Conservation (phyloP, 1,140 invertebrate species). For the Cyrtorhinus lividipennis region DNA sequence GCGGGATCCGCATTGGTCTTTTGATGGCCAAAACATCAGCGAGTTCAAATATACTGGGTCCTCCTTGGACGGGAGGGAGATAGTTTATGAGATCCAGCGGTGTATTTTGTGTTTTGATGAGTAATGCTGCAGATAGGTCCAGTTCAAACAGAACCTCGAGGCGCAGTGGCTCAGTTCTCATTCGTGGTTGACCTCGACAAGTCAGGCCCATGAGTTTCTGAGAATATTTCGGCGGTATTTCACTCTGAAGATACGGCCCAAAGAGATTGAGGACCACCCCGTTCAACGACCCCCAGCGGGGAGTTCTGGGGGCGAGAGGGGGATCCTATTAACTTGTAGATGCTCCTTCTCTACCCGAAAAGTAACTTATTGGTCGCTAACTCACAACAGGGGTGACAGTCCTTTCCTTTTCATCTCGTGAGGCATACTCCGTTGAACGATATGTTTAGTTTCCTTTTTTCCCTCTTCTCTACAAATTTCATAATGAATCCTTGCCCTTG, state of each 20-base stretch:
- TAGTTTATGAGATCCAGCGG: too few species aligned
- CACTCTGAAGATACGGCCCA: not conserved
- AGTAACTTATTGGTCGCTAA: not conserved
- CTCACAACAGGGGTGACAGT: not conserved
- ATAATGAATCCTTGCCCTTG: not conserved
- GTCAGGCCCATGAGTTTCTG: too few species aligned
- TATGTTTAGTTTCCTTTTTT: not conserved
- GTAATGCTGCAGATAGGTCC: too few species aligned
- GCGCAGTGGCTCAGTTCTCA: too few species aligned
- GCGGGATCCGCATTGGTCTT: too few species aligned
- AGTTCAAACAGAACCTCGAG: too few species aligned
- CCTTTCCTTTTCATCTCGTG: not conserved
- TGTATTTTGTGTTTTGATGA: too few species aligned
- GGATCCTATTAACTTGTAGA: not conserved
- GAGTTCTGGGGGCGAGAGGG: too few species aligned
- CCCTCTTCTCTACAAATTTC: not conserved
- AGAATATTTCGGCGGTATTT: not conserved
- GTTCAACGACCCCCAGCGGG: not conserved
- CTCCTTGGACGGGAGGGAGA: too few species aligned
- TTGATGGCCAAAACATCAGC: too few species aligned
- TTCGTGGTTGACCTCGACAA: too few species aligned
- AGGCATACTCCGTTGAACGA: not conserved
- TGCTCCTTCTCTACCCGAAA: not conserved
- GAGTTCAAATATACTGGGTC: too few species aligned
- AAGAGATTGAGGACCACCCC: not conserved